Evolutionary conservation across 2,888 invertebrate genomes (phyloP).

Genomic region (Panorpa germanica): DNA sequence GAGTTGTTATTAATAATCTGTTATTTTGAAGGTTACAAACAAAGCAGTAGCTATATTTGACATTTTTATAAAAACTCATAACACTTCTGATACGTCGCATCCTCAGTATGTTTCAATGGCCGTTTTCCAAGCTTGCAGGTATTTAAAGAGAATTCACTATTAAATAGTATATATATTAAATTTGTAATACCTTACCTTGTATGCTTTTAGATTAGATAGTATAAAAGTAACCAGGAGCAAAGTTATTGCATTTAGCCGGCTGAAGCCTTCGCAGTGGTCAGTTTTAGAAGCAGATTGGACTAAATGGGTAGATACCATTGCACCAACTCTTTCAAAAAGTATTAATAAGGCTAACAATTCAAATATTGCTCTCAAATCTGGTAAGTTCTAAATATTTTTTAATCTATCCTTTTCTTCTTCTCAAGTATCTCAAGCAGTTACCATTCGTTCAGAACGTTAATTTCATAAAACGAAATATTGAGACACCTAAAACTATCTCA

Average conservation of each 20-base stretch:
- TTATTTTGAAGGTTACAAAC: constrained; percentile 19
- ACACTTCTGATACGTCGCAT: constrained; percentile 31
- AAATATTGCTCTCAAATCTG: too few species aligned
- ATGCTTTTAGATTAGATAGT: constrained; percentile 28
- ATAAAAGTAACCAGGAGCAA: constrained; percentile 35
- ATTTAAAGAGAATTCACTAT: constrained; percentile 14
- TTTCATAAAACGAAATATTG: too few species aligned
- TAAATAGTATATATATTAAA: too few species aligned
- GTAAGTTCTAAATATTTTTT: too few species aligned
- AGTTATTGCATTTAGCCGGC: constrained; percentile 32
- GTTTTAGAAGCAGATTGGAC: constrained; percentile 38
- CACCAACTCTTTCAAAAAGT: too few species aligned
- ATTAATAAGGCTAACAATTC: too few species aligned
- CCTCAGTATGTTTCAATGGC: constrained; percentile 47
- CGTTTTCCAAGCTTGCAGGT: constrained; percentile 42
- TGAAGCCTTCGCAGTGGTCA: constrained; percentile 38
- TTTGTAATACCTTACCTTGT: not conserved
- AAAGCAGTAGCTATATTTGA: constrained; percentile 32
- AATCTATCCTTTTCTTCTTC: too few species aligned
- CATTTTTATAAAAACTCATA: constrained; percentile 27
- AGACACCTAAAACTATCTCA: too few species aligned
- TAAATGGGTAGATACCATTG: too few species aligned
- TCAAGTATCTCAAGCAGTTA: too few species aligned
- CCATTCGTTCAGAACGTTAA: too few species aligned
- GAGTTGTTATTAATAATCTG: too few species aligned